Evolutionary conservation across 2,113 vertebrate species (phyloP).

Genomic region (Onychostruthus taczanowskii): DNA sequence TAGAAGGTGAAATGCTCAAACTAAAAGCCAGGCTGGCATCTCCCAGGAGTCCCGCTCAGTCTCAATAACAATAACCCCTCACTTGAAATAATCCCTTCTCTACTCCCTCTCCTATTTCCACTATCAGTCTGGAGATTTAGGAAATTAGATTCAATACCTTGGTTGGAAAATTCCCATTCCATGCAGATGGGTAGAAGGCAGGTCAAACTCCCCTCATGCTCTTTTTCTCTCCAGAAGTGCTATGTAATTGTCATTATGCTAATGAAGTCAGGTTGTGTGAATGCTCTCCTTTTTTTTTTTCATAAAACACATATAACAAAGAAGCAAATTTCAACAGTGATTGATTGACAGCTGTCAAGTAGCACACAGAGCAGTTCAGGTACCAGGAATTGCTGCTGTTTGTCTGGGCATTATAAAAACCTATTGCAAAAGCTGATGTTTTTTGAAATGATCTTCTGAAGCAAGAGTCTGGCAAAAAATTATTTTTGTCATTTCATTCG

Average conservation of each 20-base stretch:
- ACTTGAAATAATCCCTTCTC: not conserved
- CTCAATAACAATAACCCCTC: not conserved
- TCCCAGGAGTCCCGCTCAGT: not conserved
- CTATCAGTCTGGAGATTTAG: not conserved
- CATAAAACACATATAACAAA: not conserved
- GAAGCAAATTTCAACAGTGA: not conserved
- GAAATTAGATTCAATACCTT: not conserved
- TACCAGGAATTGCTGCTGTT: not conserved
- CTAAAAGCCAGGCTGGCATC: not conserved
- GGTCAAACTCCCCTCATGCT: not conserved
- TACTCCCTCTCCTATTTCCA: not conserved
- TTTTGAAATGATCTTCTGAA: not conserved
- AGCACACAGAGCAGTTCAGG: not conserved
- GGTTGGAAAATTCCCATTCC: not conserved
- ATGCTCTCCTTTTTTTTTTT: not conserved
- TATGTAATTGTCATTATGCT: not conserved
- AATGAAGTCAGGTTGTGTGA: not conserved
- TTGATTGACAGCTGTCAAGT: slow-evolving; percentile 1
- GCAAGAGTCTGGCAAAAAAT: not conserved
- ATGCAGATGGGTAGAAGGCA: not conserved
- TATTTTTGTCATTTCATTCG: not conserved
- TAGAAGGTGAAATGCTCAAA: not conserved
- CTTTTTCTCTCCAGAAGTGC: not conserved
- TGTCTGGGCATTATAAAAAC: not conserved
- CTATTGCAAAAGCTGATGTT: not conserved